These are phyloP conservation scores for Circaetus gallicus DNA, from an alignment of 2,113 vertebrate species.

Conservation along the genomic window DNA sequence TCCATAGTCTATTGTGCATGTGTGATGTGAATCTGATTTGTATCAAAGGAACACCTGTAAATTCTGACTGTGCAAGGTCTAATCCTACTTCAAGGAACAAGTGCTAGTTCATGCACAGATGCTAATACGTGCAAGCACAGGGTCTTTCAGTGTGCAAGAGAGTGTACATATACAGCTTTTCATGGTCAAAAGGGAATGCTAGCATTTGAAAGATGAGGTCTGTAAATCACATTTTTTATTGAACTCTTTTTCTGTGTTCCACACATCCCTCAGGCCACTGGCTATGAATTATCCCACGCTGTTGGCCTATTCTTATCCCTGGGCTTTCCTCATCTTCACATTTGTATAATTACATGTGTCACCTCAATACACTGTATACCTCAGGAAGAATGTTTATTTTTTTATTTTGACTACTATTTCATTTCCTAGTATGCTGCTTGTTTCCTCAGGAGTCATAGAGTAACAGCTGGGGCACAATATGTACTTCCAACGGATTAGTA, in stretches of 20 bases:
- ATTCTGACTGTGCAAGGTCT: background rate
- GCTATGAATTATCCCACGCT: background rate
- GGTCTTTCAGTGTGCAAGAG: no score
- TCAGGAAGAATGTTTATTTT: background rate
- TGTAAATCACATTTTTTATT: background rate
- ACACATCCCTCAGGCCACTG: background rate
- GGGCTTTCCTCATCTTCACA: background rate
- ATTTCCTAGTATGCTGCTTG: background rate
- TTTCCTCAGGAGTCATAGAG: background rate
- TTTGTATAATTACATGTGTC: background rate
- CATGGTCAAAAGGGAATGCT: background rate
- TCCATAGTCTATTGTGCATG: accelerated
- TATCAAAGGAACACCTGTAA: background rate
- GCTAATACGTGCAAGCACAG: accelerated
- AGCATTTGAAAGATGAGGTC: background rate
- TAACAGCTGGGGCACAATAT: background rate
- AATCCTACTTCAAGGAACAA: background rate
- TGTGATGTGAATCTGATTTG: background rate
- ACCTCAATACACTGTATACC: background rate
- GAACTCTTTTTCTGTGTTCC: background rate
- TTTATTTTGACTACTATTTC: background rate
- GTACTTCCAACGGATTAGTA: background rate
- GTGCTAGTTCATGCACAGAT: background rate
- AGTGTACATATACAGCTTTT: background rate
- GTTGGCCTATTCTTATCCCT: background rate